A percentile compares a stretch with the other conserved stretches of the same genome.
phyloP scores from a whole-genome alignment of 2,113 vertebrate species.

The Myrmophylax atrothorax region DNA sequence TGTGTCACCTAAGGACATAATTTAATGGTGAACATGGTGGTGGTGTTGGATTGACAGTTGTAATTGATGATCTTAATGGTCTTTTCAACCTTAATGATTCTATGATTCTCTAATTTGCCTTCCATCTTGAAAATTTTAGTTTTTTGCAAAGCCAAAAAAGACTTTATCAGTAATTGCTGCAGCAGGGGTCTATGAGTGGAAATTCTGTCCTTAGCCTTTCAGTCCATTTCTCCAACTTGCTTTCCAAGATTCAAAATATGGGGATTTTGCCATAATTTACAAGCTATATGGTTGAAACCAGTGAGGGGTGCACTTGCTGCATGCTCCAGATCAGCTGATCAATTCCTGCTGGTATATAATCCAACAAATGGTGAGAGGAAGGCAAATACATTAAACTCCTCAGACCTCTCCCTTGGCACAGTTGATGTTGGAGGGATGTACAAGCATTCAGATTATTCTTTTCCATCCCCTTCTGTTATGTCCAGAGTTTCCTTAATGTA shows the following conservation, averaged over 20 bases:
- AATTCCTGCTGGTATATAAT: not conserved
- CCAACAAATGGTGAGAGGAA: not conserved
- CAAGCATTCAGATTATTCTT: not conserved
- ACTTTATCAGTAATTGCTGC: not conserved
- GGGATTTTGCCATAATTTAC: fast-evolving
- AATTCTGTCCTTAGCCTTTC: not conserved
- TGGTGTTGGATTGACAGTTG: not conserved
- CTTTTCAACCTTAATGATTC: not conserved
- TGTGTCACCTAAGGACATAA: no score
- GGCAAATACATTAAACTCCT: not conserved
- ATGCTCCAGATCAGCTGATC: not conserved
- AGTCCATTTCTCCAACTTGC: not conserved
- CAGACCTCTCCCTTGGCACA: not conserved
- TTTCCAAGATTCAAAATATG: not conserved
- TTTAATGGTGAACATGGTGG: not conserved
- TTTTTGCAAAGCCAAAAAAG: not conserved
- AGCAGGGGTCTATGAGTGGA: not conserved
- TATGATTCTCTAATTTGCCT: not conserved
- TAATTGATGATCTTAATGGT: not conserved
- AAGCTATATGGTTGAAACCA: not conserved
- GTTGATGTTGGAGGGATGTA: not conserved
- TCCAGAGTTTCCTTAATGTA: not conserved
- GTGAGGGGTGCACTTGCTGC: not conserved
- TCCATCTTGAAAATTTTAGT: not conserved
- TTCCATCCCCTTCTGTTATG: not conserved